Percentiles rank a stretch among this genome's conserved stretches.
Evolutionary conservation across 2,113 vertebrate species (phyloP).

Genomic region (Pseudorhombus dupliciocellatus): DNA sequence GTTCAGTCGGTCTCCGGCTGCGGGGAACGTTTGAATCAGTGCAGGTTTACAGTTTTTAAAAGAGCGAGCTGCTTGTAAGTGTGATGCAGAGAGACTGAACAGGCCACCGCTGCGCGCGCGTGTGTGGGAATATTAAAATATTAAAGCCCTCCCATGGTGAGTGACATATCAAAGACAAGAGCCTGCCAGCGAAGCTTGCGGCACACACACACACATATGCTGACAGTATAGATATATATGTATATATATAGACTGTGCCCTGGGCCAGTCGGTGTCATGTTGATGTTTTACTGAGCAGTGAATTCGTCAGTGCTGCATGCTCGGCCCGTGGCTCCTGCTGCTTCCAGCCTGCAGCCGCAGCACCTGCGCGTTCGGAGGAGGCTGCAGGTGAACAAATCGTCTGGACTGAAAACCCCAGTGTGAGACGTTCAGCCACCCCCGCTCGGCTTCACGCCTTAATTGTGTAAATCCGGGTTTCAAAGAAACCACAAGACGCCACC

Average conservation of each 20-base stretch:
- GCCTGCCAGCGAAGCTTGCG: slow-evolving; percentile 48
- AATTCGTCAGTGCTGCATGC: slow-evolving; percentile 29
- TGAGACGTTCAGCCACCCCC: neutral
- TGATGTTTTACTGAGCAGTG: slow-evolving; percentile 36
- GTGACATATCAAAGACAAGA: slow-evolving; percentile 50
- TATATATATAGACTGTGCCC: slow-evolving; percentile 22
- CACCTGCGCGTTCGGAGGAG: slow-evolving; percentile 19
- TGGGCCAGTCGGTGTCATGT: slow-evolving; percentile 30
- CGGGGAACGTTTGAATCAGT: neutral
- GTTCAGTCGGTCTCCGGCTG: neutral
- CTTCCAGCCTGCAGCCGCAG: slow-evolving; percentile 28
- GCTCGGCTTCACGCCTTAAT: neutral
- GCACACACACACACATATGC: slow-evolving; percentile 12
- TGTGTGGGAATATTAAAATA: slow-evolving; percentile 37
- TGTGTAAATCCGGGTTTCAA: too few relatives aligned
- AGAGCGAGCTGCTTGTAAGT: neutral
- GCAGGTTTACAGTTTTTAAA: neutral
- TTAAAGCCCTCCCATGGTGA: slow-evolving; percentile 45
- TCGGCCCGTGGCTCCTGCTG: slow-evolving; percentile 9
- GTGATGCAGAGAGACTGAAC: slow-evolving; percentile 9
- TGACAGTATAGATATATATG: too few relatives aligned
- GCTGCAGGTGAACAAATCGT: slow-evolving; percentile 3
- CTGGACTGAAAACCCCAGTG: neutral
- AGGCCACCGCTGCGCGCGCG: slow-evolving; percentile 25
- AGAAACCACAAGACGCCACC: too few relatives aligned